These are phyloP conservation scores for Microtus montanus DNA, from an alignment of 2,113 vertebrate genomes.

Conservation along the genomic window DNA sequence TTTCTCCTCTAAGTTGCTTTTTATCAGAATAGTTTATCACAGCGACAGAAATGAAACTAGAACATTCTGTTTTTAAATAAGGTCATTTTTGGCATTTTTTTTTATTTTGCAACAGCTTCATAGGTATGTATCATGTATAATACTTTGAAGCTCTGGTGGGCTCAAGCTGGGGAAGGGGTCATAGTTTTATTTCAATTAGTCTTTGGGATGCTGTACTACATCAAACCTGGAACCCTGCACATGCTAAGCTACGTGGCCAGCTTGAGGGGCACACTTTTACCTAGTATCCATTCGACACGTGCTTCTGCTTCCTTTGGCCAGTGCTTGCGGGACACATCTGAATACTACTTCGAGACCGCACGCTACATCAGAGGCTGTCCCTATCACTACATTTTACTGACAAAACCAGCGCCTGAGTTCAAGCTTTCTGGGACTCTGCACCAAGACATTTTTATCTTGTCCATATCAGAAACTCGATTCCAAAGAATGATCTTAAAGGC, in stretches of 20 bases:
- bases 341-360: neutral
- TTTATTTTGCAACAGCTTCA: neutral
- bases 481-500: neutral
- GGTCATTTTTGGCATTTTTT: neutral
- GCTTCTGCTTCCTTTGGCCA: neutral
- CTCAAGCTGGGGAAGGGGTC: neutral
- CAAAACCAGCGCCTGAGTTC: neutral
- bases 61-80: neutral
- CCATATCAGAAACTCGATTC: constrained; percentile 22
- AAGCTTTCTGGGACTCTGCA: constrained; percentile 8
- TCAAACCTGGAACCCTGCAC: neutral
- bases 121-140: neutral
- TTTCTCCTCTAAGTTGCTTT: neutral
- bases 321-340: neutral
- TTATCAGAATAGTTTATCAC: neutral
- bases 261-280: neutral
- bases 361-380: neutral
- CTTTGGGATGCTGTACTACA: neutral
- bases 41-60: neutral
- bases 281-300: neutral
- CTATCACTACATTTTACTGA: neutral
- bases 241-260: neutral
- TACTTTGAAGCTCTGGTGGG: neutral
- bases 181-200: neutral
- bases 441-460: neutral